Percentiles rank a stretch among this genome's conserved stretches.
phyloP scores from a whole-genome alignment of 1,140 invertebrate species.

The Campoletis sonorensis region DNA sequence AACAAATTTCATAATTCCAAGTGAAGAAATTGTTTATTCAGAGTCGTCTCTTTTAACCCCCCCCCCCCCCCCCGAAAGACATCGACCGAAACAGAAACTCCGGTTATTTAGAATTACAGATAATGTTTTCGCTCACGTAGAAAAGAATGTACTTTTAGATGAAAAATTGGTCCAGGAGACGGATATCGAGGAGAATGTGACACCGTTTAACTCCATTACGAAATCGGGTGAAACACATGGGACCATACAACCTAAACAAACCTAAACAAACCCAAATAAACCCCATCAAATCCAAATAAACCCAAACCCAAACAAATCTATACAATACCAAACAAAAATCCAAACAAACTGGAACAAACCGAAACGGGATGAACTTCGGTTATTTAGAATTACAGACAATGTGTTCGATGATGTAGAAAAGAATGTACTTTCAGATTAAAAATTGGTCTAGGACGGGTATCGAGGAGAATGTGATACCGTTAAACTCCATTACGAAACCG shows the following conservation, averaged over 20 bases:
- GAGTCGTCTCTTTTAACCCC: no score
- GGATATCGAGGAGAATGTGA: slow-evolving; percentile 69
- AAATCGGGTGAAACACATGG: slow-evolving; percentile 65
- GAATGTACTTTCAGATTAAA: slow-evolving; percentile 69
- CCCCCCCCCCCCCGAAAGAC: no score
- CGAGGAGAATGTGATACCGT: slow-evolving; percentile 70
- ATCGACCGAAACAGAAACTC: no score
- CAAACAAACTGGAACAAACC: no score
- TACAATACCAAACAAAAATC: no score
- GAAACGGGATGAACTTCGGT: background rate
- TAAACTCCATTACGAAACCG: slow-evolving; percentile 67
- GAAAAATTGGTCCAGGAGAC: slow-evolving; percentile 67
- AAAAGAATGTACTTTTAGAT: slow-evolving; percentile 68
- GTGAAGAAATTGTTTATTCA: no score
- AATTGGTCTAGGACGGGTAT: slow-evolving; percentile 68
- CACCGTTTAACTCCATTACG: slow-evolving; percentile 69
- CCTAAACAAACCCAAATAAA: no score
- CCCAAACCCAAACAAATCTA: no score
- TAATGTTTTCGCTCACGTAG: slow-evolving; percentile 5
- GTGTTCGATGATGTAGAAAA: slow-evolving; percentile 16
- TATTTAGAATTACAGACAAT: slow-evolving; percentile 10
- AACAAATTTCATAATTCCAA: background rate
- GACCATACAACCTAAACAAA: slow-evolving; percentile 62
- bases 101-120: background rate
- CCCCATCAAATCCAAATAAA: no score